Evolutionary conservation across 92 coral and sea anemone species (phyloP), one percentile per base, ranked within the genome.

Genomic region (Nematostella vectensis): DNA sequence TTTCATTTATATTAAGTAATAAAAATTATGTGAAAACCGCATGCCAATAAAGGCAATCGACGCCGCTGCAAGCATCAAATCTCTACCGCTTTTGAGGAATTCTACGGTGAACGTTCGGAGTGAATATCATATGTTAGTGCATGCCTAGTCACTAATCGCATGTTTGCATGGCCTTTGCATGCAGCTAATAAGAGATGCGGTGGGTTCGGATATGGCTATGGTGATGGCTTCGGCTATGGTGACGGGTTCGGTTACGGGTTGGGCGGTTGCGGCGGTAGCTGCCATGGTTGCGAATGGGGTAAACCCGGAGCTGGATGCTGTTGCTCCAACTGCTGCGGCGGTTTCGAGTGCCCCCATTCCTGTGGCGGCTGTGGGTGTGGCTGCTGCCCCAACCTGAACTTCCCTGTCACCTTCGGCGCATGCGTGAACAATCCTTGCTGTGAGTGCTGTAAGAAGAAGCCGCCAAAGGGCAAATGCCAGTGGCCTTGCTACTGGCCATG

Each of bases 401-500:
- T 83, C 66, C 91, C 91, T 0, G 67, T 65, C 31, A 74, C 77
- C 2, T 83, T 83, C 56, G 91, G 91, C 1, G 91, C 91, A 24
- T 78, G 85, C 45, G 80, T 74, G 27, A 83, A 83, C 69, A 83
- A 83, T 39, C 91, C 91, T 3, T 80, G 81, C 23, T 83, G 91
- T 49, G 91, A 83, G 25, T 83, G 85, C 40, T 85, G 94, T 61
- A 64, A 67, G 57, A 81, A 85, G 68, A 75, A 75, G 71, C 83
- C 94, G 26, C 89, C 89, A 17, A 83, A 83, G 2, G 95, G 95
- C 25, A 73, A 81, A 67, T 85, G 95, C 75, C 85, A 85, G 66
- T 85, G 95, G 95, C 95, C 95, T 10, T 85, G 95, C 62, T 82
- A 82, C 85, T 85, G 95, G 95, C 95, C 95, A 19, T 85, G 95